These are phyloP conservation scores for Leptopilina myrica DNA, from an alignment of 2,888 invertebrate genomes.

Conservation along the genomic window DNA sequence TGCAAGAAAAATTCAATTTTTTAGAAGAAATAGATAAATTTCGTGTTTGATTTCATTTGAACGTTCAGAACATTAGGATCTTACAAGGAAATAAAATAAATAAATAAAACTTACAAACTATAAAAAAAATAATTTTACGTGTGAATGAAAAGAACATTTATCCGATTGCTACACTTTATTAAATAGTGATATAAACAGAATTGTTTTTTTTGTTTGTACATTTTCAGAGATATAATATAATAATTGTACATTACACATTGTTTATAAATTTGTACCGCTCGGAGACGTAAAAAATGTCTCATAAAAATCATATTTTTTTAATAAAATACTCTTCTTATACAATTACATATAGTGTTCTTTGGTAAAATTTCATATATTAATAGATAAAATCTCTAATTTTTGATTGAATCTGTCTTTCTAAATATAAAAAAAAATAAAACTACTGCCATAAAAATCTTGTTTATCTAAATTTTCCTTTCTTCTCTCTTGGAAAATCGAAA, in stretches of 20 bases:
- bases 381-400: conserved; percentile 29
- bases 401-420: conserved; percentile 19
- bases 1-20: background rate
- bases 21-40: background rate
- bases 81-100: too few relatives aligned
- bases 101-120: background rate
- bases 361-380: conserved; percentile 49
- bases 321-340: conserved; percentile 64
- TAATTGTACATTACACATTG: conserved; percentile 55
- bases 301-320: conserved; percentile 51
- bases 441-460: conserved; percentile 30
- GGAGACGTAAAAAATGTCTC: conserved; percentile 42
- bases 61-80: too few relatives aligned
- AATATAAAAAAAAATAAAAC: conserved; percentile 20
- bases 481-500: conserved; percentile 10
- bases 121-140: background rate
- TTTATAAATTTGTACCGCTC: conserved; percentile 59
- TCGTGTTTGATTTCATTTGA: too few relatives aligned
- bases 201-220: conserved; percentile 59
- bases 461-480: background rate
- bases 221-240: conserved; percentile 45
- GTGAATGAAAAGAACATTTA: background rate
- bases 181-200: conserved; percentile 54
- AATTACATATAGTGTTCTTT: conserved; percentile 59
- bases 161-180: conserved; percentile 37